Evolutionary conservation across 2,888 invertebrate species (phyloP).

Genomic region (Schizotus pectinicornis): DNA sequence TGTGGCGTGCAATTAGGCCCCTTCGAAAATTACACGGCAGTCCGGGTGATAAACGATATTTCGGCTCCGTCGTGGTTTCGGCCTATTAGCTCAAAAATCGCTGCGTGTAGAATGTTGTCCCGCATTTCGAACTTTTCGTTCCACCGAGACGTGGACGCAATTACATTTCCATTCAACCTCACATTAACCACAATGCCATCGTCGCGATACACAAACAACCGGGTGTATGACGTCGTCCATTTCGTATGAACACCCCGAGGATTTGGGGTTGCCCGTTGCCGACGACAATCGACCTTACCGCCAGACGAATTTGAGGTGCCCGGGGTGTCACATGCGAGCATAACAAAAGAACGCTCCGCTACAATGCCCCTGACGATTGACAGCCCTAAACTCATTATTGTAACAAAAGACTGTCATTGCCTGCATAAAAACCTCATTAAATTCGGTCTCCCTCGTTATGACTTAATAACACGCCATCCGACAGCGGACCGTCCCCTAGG

Average conservation of each 20-base stretch:
- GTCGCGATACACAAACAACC: slow-evolving; percentile 21
- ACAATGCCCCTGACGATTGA: slow-evolving; percentile 56
- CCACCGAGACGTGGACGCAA: slow-evolving; percentile 4
- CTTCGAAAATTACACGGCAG: too few relatives aligned
- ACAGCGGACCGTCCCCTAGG: slow-evolving; percentile 41
- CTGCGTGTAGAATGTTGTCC: too few relatives aligned
- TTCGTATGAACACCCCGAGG: slow-evolving; percentile 16
- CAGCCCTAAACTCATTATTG: slow-evolving; percentile 59
- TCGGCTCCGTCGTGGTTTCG: too few relatives aligned
- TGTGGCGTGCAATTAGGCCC: too few relatives aligned
- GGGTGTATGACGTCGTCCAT: slow-evolving; percentile 16
- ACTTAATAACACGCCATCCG: slow-evolving; percentile 51
- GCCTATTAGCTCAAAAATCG: too few relatives aligned
- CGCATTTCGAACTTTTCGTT: too few relatives aligned
- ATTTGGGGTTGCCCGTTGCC: background rate
- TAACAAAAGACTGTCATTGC: slow-evolving; percentile 60
- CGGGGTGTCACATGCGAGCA: background rate
- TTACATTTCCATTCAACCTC: slow-evolving; percentile 28
- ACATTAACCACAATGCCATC: slow-evolving; percentile 23
- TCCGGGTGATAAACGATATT: too few relatives aligned
- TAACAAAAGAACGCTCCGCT: slow-evolving; percentile 32
- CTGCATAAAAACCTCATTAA: slow-evolving; percentile 61
- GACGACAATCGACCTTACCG: slow-evolving; percentile 6
- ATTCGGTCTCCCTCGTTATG: slow-evolving; percentile 53
- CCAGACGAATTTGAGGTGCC: background rate